phyloP scores from a whole-genome alignment of 2,797 vertebrate species.

The Syndactyla subalaris region DNA sequence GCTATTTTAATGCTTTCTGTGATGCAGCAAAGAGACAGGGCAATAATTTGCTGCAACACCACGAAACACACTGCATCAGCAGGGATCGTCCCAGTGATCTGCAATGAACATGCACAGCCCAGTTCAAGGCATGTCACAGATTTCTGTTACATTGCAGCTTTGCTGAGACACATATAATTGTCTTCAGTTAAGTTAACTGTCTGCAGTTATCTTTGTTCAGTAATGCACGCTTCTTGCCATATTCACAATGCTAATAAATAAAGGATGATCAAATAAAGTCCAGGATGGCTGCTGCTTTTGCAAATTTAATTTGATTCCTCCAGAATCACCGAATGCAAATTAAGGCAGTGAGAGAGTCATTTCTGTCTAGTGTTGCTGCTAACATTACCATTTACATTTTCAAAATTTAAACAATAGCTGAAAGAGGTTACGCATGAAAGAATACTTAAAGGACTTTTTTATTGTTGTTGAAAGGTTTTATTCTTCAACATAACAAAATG shows the following conservation, averaged over 20 bases:
- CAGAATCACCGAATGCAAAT: not conserved
- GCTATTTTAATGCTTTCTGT: not conserved
- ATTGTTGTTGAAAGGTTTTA: not conserved
- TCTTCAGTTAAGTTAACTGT: not conserved
- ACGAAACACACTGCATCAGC: not conserved
- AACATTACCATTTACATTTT: not conserved
- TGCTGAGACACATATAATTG: not conserved
- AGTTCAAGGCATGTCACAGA: not conserved
- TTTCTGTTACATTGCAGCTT: not conserved
- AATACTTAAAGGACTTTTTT: not conserved
- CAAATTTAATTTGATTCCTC: slow-evolving; percentile 3
- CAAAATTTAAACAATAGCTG: not conserved
- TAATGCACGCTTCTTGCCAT: not conserved
- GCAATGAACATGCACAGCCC: not conserved
- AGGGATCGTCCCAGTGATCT: not conserved
- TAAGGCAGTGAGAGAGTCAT: not conserved
- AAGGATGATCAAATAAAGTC: not conserved
- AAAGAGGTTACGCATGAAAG: not conserved
- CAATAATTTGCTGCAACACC: not conserved
- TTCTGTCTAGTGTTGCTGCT: not conserved
- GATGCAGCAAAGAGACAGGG: not conserved
- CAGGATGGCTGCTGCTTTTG: not conserved
- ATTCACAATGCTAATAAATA: not conserved
- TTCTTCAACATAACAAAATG: not conserved
- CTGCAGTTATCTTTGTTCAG: not conserved